Conservation (phyloP, 1,140 invertebrate genomes). For the Drosophila trapezifrons region DNA sequence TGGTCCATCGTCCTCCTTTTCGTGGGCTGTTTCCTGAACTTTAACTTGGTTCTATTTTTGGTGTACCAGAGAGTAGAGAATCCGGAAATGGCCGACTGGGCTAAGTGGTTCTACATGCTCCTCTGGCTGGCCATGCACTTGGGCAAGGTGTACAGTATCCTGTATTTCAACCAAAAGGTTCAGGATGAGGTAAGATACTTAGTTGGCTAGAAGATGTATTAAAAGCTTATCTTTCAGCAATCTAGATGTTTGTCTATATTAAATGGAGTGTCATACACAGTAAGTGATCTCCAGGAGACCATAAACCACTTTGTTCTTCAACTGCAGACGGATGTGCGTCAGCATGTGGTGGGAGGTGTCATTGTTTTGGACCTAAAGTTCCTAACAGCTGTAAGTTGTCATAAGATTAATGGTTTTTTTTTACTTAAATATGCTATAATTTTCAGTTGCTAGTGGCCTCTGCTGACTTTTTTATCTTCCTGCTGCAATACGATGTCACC, state of each 20-base stretch:
- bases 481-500: conserved; percentile 77
- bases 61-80: conserved; percentile 62
- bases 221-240: conserved; percentile 35
- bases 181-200: conserved; percentile 35
- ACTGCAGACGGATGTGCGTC: conserved; percentile 36
- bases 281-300: conserved; percentile 43
- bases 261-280: neutral
- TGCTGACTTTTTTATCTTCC: conserved; percentile 70
- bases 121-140: conserved; percentile 67
- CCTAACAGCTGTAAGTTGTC: conserved; percentile 42
- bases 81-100: neutral
- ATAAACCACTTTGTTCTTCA: conserved; percentile 57
- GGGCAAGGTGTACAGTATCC: conserved; percentile 61
- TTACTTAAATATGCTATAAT: neutral
- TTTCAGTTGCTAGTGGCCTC: conserved; percentile 63
- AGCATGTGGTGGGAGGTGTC: conserved; percentile 53
- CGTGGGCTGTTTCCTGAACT: conserved; percentile 69
- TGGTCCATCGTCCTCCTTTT: conserved; percentile 62
- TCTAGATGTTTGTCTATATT: conserved; percentile 40
- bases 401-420: neutral
- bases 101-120: conserved; percentile 48
- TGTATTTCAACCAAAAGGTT: conserved; percentile 58
- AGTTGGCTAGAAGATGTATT: too few relatives aligned
- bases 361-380: conserved; percentile 58
- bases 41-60: conserved; percentile 67